Conservation (phyloP, 2,888 invertebrate species). For the Orthosia gothica region DNA sequence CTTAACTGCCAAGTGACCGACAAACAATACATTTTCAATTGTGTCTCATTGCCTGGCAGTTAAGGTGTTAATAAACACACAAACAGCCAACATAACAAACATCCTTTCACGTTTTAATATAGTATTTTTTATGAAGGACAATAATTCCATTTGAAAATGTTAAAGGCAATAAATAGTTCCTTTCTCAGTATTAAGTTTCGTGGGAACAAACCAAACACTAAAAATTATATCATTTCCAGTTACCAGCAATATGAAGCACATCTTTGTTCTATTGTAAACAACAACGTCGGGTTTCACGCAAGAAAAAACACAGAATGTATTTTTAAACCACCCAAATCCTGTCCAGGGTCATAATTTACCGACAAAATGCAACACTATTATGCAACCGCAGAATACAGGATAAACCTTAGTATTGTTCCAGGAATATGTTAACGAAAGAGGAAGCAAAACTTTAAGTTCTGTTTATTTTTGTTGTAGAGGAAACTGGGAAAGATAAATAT, state of each 20-base stretch:
- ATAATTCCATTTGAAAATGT: too few relatives aligned
- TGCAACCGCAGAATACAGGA: constrained; percentile 38
- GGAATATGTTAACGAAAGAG: constrained; percentile 36
- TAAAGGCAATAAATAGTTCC: too few relatives aligned
- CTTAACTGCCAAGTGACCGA: too few relatives aligned
- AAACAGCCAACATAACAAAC: too few relatives aligned
- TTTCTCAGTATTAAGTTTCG: background rate
- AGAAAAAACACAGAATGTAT: constrained; percentile 37
- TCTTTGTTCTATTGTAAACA: constrained; percentile 31
- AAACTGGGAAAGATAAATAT: background rate
- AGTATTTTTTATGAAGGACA: too few relatives aligned
- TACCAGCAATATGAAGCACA: background rate
- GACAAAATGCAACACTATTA: constrained; percentile 48
- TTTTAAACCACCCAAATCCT: constrained; percentile 51
- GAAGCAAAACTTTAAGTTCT: constrained; percentile 24
- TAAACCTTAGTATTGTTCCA: constrained; percentile 31
- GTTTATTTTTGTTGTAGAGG: constrained; percentile 19
- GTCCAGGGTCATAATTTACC: constrained; percentile 32
- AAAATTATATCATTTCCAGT: constrained; percentile 2
- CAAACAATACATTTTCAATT: too few relatives aligned
- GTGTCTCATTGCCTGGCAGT: too few relatives aligned
- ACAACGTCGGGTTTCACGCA: constrained; percentile 13
- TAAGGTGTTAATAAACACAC: too few relatives aligned
- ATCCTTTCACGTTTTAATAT: too few relatives aligned
- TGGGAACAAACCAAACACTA: background rate